Evolutionary conservation across 2,888 invertebrate genomes (phyloP), one percentile per base, ranked within the genome.

Genomic region (Exocentrus adspersus): DNA sequence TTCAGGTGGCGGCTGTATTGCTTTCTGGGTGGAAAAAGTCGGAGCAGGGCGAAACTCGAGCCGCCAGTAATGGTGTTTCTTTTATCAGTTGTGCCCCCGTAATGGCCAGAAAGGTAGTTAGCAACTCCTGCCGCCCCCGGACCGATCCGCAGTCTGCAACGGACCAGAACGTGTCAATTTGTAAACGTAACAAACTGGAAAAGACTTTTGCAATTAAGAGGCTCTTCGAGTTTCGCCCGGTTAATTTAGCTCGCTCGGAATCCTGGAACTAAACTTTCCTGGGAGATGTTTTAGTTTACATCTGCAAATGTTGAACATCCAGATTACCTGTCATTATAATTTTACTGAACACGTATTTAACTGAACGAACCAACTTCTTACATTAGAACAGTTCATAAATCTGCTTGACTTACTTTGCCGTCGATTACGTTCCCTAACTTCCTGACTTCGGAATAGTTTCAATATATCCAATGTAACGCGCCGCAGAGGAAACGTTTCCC

Each of bases 101-200:
- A 77, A 78, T 76, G 77, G 75, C 75, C 69, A 72, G 74, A 75
- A 72, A 77, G 76, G 78, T 78, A 77, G 78, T 79, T 79, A 78
- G 77, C 74, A 77, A 78, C 76, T 77, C 77, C 72, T 72, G 73
- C 57, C 75, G 77, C 78, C 71, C 48, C 20, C 64, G 70, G 65
- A 72, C 70, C 65, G 72, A 77, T 65, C 74, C 69, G 70, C 45
- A 60, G 43, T 51, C 63, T 62, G 70, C 63, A 46, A 28, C 19
- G 30, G 46, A 12, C 50, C 72, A 76, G 76, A 78, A 80, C 80
- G 79, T 80, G 80, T 81, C 80, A 81, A 80, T 80, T 81, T 80
- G 78, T 77, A 77, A 80, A 81, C 74, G 79, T 79, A 80, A 80
- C 79, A 80, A 79, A 80, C 78, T 79, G 80, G 80, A 80, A 79